phyloP scores from a whole-genome alignment of 2,888 invertebrate species.

The Cheilosia vulpina region DNA sequence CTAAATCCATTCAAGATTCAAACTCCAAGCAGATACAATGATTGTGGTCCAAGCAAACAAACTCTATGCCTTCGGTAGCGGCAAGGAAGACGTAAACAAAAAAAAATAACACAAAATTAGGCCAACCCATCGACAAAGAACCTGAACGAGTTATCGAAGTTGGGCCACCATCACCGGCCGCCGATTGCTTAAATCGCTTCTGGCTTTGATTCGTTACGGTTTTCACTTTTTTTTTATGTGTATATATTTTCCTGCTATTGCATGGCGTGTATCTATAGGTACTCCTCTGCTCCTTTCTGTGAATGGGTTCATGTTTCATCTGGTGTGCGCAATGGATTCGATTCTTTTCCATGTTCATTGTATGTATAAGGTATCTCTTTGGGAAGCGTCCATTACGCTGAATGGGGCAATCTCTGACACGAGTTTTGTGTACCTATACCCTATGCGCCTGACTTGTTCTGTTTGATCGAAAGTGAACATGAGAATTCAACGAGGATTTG shows the following conservation, averaged over 20 bases:
- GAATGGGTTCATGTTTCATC: conserved; percentile 71
- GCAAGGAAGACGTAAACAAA: conserved; percentile 8
- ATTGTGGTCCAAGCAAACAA: conserved; percentile 36
- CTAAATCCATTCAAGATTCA: conserved; percentile 39
- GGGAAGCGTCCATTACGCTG: conserved; percentile 67
- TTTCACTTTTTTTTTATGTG: conserved; percentile 67
- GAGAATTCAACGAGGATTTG: conserved; percentile 51
- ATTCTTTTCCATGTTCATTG: conserved; percentile 69
- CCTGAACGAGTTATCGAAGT: conserved; percentile 60
- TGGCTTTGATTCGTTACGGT: conserved; percentile 73
- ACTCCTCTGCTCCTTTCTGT: conserved; percentile 52
- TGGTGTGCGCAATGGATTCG: conserved; percentile 64
- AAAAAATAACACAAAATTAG: conserved; percentile 43
- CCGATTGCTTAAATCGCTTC: conserved; percentile 72
- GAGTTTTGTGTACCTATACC: conserved; percentile 65
- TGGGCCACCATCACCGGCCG: conserved; percentile 28
- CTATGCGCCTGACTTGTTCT: conserved; percentile 44
- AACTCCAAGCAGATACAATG: conserved; percentile 29
- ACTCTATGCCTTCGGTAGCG: conserved; percentile 36
- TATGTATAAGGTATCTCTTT: conserved; percentile 27
- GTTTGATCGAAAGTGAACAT: conserved; percentile 72
- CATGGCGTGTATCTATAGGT: not conserved
- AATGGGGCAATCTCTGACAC: conserved; percentile 74
- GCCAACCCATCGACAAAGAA: conserved; percentile 74
- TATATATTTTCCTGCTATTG: conserved; percentile 5